Conservation (phyloP, 2,888 invertebrate genomes). For the Cecidostiba fungosa region DNA sequence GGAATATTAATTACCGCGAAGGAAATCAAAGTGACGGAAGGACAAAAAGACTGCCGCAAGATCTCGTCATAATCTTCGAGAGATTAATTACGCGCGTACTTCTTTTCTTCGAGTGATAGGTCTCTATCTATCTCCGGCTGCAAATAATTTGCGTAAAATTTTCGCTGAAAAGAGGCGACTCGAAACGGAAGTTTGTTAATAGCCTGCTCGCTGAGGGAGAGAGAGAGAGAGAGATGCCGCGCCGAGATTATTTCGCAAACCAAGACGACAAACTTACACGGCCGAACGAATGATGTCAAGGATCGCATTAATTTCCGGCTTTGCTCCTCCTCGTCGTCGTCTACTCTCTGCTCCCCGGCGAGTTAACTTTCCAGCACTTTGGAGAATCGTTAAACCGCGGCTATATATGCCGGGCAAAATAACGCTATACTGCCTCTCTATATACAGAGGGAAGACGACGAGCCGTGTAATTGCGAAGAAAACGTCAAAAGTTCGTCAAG, state of each 20-base stretch:
- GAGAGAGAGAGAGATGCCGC: conserved; percentile 29
- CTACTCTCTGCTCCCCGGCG: conserved; percentile 28
- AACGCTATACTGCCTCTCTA: too few species aligned
- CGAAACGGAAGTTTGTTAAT: conserved; percentile 57
- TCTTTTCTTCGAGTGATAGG: conserved; percentile 21
- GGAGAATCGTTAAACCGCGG: conserved; percentile 63
- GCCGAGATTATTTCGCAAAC: conserved; percentile 62
- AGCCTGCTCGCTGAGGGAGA: conserved; percentile 15
- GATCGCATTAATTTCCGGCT: conserved; percentile 65
- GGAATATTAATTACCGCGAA: conserved; percentile 57
- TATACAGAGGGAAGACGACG: conserved; percentile 23
- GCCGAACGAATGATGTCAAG: conserved; percentile 58
- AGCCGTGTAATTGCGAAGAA: conserved; percentile 60
- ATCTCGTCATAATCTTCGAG: conserved; percentile 23
- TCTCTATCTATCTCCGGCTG: not conserved
- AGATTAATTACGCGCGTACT: conserved; percentile 50
- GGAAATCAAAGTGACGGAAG: conserved; percentile 43
- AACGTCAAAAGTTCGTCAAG: conserved; percentile 62
- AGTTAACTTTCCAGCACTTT: conserved; percentile 63
- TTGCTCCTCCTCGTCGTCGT: conserved; percentile 3
- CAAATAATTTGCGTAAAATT: conserved; percentile 50
- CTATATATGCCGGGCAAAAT: not conserved
- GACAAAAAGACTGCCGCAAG: conserved; percentile 25
- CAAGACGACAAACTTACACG: conserved; percentile 57
- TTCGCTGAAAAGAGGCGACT: conserved; percentile 51